Evolutionary conservation across 2,888 invertebrate genomes (phyloP).

Genomic region (Drosophila anomalata): DNA sequence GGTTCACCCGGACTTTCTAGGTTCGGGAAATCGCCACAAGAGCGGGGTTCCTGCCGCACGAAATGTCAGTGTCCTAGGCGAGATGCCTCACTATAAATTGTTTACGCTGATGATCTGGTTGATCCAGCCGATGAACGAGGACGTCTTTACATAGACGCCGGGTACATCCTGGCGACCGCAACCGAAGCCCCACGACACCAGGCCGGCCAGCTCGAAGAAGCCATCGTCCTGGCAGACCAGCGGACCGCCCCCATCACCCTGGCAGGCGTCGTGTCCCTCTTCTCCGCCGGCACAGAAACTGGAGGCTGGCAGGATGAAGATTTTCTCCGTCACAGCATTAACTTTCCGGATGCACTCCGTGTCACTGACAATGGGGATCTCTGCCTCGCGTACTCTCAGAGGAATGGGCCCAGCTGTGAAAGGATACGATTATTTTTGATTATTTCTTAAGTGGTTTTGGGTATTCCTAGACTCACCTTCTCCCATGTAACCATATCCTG

Average conservation of each 20-base stretch:
- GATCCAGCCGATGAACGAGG: constrained; percentile 98
- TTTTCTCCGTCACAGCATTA: constrained; percentile 97
- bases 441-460: not conserved
- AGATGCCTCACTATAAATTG: constrained; percentile 87
- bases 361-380: constrained; percentile 96
- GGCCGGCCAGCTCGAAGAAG: constrained; percentile 95
- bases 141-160: constrained; percentile 98
- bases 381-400: constrained; percentile 93
- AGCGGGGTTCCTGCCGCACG: constrained; percentile 52
- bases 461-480: constrained; percentile 87
- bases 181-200: constrained; percentile 98
- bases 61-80: constrained; percentile 5
- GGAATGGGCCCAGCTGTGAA: constrained; percentile 93
- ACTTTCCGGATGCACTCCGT: constrained; percentile 96
- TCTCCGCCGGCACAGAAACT: constrained; percentile 98
- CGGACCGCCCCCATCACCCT: constrained; percentile 98
- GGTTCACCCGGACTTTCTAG: constrained; percentile 21
- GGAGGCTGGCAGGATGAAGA: constrained; percentile 95
- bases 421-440: not conserved
- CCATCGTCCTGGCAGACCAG: constrained; percentile 96
- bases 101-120: constrained; percentile 98
- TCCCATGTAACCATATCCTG: constrained; percentile 97
- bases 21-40: constrained; percentile 58
- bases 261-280: constrained; percentile 96
- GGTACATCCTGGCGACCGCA: constrained; percentile 97